These are phyloP conservation scores for Grammomys surdaster DNA, from an alignment of 2,113 vertebrate species.

Conservation along the genomic window DNA sequence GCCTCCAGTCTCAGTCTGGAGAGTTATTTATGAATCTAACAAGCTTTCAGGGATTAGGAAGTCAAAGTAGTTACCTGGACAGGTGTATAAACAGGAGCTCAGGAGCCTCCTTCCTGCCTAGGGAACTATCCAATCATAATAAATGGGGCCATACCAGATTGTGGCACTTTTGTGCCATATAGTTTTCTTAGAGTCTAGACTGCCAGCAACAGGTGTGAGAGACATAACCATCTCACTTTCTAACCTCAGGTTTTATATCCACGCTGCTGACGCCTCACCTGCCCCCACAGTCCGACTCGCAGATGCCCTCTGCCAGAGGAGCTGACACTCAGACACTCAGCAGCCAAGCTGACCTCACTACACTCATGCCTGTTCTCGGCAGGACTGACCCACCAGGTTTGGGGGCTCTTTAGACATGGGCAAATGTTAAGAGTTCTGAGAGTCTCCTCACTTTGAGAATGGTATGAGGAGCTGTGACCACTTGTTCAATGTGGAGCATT, in stretches of 20 bases:
- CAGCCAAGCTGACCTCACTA: constrained; percentile 37
- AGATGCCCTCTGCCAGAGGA: constrained; percentile 11
- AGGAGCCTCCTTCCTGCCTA: neutral
- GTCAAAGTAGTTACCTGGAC: neutral
- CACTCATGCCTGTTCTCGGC: constrained; percentile 35
- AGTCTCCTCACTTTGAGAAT: rapidly evolving
- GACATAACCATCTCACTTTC: constrained; percentile 59
- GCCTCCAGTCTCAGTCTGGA: neutral
- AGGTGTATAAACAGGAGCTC: neutral
- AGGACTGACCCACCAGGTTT: constrained; percentile 78
- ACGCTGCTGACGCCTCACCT: neutral
- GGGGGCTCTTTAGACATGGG: constrained; percentile 32
- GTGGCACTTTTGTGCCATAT: neutral
- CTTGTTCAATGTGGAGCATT: neutral
- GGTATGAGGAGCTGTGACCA: no score
- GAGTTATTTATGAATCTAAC: neutral
- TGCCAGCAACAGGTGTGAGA: rapidly evolving
- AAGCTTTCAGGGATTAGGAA: neutral
- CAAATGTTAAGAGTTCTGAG: rapidly evolving
- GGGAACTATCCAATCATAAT: neutral
- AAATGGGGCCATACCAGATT: neutral
- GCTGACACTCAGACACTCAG: constrained; percentile 24
- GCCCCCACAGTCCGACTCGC: neutral
- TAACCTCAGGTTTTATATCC: constrained; percentile 63
- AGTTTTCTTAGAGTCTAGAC: neutral